These are phyloP conservation scores for Syritta pipiens DNA, from an alignment of 2,888 invertebrate species.

Conservation along the genomic window DNA sequence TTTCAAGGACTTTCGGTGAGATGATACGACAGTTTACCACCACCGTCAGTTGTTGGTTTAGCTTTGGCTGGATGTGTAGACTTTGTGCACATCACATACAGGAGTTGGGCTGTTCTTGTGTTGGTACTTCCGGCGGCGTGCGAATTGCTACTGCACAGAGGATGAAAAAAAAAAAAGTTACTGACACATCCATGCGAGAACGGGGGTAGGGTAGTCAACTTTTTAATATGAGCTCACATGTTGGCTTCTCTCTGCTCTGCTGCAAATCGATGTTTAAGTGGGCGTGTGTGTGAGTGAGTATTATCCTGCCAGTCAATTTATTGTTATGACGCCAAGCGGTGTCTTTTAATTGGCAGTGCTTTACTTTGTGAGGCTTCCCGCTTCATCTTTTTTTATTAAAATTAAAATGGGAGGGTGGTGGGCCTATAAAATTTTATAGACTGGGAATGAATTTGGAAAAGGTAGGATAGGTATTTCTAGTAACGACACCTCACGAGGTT, in stretches of 20 bases:
- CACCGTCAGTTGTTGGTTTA: not conserved
- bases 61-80: not conserved
- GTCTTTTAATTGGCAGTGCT: constrained; percentile 41
- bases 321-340: constrained; percentile 38
- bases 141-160: constrained; percentile 29
- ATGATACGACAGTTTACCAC: constrained; percentile 41
- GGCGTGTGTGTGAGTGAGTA: constrained; percentile 48
- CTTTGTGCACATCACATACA: constrained; percentile 23
- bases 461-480: no score
- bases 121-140: constrained; percentile 47
- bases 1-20: constrained; percentile 58
- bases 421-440: no score
- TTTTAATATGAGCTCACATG: constrained; percentile 31
- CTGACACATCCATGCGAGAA: constrained; percentile 5
- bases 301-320: constrained; percentile 62
- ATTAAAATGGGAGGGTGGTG: no score
- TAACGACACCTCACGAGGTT: no score
- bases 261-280: constrained; percentile 58
- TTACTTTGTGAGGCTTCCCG: not conserved
- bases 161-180: not conserved
- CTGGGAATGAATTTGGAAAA: no score
- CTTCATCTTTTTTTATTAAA: no score
- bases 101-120: constrained; percentile 13
- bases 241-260: no score
- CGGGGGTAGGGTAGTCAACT: not conserved